Base-by-base conservation (phyloP, 37 sponge, comb jelly and placozoan species). In the Crambe crambe region DNA sequence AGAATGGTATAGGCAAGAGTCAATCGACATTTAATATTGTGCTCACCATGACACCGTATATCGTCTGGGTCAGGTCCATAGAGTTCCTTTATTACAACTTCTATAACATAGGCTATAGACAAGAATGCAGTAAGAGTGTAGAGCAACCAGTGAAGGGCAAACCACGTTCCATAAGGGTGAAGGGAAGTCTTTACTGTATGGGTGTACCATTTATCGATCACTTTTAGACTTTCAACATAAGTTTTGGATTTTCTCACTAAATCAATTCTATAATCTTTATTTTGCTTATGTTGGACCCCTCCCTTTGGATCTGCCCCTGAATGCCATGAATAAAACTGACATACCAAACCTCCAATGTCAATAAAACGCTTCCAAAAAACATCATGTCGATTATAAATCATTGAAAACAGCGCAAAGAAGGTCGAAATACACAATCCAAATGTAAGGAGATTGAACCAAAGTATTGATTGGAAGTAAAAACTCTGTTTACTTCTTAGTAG, bases 131-230 rank as follows among this genome's bases (percentile, higher is more conserved):
- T 26, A 26, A 77, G 27, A 6, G 78, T 64, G 34, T 65, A 77
- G 5, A 63, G 17, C 15, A 77, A 12, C 78, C 78, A 77, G 47
- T 77, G 78, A 37, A 77, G 30, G 4, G 78, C 47, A 77, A 77
- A 77, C 78, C 78, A 77, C 5, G 36, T 42, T 3, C 78, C 47
- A 47, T 64, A 77, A 42, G 78, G 78, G 6, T n/a, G 22, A 12
- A 77, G 44, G 18, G 67, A 26, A 3, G 10, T 9, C 15, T 58
- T 56, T 17, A 75, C 29, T 36, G 17, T 58, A 10, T 27, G 2
- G 4, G 23, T 15, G 38, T 60, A 75, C 62, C 62, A 34, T 37
- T 58, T 58, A 58, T 58, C 60, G 3, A 75, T 56, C 25, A 3
- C 35, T 34, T 75, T 58, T n/a, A 75, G n/a, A 4, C 23, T 39